A percentile compares a stretch with the other conserved stretches of the same genome.
phyloP scores from a whole-genome alignment of 2,113 vertebrate genomes.

The Proteles cristata region DNA sequence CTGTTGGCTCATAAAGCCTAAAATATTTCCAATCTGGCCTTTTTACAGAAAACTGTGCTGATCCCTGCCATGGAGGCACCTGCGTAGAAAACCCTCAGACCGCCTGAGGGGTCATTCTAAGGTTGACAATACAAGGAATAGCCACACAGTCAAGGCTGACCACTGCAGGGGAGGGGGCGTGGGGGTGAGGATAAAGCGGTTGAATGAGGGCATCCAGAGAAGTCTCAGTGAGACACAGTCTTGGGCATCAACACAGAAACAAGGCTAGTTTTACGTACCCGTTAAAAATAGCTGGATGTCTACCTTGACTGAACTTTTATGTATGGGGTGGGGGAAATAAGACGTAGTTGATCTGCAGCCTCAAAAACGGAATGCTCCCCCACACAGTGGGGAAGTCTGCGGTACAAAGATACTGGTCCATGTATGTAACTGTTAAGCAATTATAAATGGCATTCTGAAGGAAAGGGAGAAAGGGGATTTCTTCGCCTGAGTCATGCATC shows the following conservation, averaged over 20 bases:
- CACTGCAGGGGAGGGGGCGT: background rate
- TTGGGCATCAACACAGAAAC: background rate
- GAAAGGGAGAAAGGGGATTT: background rate
- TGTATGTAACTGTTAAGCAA: background rate
- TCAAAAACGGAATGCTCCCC: background rate
- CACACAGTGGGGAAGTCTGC: no score
- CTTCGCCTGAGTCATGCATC: background rate
- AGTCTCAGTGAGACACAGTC: background rate
- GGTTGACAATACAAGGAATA: background rate
- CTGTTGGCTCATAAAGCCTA: background rate
- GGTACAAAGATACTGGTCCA: background rate
- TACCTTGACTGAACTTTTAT: background rate
- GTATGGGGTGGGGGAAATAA: background rate
- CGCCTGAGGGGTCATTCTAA: background rate
- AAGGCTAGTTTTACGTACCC: background rate
- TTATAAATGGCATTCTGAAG: background rate
- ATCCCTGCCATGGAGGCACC: background rate
- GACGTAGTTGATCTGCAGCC: background rate
- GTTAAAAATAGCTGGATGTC: background rate
- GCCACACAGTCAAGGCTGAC: background rate
- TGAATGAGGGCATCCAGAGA: background rate
- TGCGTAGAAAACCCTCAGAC: background rate
- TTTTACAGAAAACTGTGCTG: background rate
- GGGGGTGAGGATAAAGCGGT: background rate
- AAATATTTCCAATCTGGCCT: background rate